Base-by-base conservation (phyloP, 2,888 invertebrate genomes). In the Thymelicus lineola region DNA sequence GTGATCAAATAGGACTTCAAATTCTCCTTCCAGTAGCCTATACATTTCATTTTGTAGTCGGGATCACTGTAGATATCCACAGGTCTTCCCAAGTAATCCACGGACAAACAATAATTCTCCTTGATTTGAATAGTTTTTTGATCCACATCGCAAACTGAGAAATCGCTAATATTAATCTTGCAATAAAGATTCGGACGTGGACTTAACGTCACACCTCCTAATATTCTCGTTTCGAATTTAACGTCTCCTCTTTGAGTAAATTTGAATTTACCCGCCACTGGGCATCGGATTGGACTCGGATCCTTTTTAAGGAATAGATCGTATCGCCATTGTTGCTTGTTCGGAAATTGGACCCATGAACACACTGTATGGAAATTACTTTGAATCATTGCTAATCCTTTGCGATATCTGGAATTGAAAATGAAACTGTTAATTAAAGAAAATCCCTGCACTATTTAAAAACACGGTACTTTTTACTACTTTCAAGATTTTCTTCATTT, bases 1-100 rank as follows among this genome's bases (percentile, higher is more conserved):
- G 99, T 99, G 69, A 99, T 97, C 57, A 99, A 91, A 87, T 99
- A 99, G 0, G 99, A 99, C 86, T 97, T 98, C 48, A 99, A 95
- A 94, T 99, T 99, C 86, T 99, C 99, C 87, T 99, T 98, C 98
- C 99, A 99, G 88, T 96, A 99, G 0, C 99, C 99, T 78, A 99
- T 98, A 84, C 99, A 99, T 85, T 98, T 98, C 97, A 99, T 97
- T 86, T 96, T 97, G 83, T 98, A 98, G 94, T 99, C 99, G 1
- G 99, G 98, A 85, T 98, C 97, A 95, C 97, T 98, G 95, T 98
- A 98, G 82, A 98, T 98, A 91, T 99, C 99, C 71, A 98, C 97
- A 1, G 99, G 99, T 78, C 98, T 95, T 61, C 99, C 99, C 80
- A 97, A 95, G 90, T 99, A 97, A 91, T 99, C 99, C 6, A 99